Percentiles rank a stretch among this genome's conserved stretches.
Conservation (phyloP, 2,797 vertebrate genomes). For the Carapus acus region DNA sequence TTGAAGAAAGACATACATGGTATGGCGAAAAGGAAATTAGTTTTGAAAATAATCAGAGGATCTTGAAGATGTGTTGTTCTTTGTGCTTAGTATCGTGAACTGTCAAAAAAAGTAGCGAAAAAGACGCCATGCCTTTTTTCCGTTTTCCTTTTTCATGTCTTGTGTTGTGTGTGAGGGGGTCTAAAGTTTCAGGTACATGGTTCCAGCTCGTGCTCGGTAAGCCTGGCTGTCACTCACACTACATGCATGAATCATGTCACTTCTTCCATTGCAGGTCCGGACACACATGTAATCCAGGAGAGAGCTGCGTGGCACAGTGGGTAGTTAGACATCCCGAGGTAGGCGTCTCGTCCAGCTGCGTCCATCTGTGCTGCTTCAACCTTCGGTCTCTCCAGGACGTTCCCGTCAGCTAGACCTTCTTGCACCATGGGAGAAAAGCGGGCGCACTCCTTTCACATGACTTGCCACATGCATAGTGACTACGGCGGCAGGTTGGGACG, state of each 20-base stretch:
- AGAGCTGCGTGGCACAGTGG: slow-evolving; percentile 27
- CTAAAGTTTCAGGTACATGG: slow-evolving; percentile 17
- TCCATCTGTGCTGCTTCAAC: slow-evolving; percentile 13
- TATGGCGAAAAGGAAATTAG: too few species aligned
- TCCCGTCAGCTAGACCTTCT: too few species aligned
- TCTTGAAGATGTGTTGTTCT: too few species aligned
- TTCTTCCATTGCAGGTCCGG: slow-evolving; percentile 59
- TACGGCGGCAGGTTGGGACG: slow-evolving; percentile 54
- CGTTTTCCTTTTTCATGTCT: too few species aligned
- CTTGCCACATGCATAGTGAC: slow-evolving; percentile 59
- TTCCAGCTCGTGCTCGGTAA: slow-evolving; percentile 5
- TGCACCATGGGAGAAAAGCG: slow-evolving; percentile 62
- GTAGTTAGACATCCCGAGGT: slow-evolving; percentile 45
- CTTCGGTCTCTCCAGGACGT: slow-evolving; percentile 18
- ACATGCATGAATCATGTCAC: slow-evolving; percentile 39
- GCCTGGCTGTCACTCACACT: slow-evolving; percentile 22
- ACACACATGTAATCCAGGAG: slow-evolving; percentile 32
- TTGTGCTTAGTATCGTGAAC: too few species aligned
- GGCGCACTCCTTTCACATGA: slow-evolving; percentile 58
- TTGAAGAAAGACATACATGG: too few species aligned
- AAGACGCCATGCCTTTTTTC: background rate
- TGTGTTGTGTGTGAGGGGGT: slow-evolving; percentile 7
- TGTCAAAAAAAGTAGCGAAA: background rate
- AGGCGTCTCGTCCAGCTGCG: slow-evolving; percentile 14
- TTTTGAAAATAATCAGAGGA: too few species aligned